These are phyloP conservation scores for Lithobates pipiens DNA, from an alignment of 2,797 vertebrate species.

Conservation along the genomic window DNA sequence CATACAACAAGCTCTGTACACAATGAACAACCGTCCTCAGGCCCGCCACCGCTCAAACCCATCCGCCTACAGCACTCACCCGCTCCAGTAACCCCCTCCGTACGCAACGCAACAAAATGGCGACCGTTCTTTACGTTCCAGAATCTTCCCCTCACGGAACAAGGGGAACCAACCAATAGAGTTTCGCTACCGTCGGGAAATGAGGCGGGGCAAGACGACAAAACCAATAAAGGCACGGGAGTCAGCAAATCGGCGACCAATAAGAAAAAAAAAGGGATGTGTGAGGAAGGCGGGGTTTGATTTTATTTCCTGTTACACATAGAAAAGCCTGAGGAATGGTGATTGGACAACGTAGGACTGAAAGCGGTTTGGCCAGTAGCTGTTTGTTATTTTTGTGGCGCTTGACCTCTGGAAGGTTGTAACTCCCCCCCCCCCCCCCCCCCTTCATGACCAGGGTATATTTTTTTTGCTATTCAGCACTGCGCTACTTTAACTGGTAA, in stretches of 20 bases:
- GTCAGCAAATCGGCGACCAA: background rate
- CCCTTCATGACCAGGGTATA: no score
- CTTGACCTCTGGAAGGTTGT: no score
- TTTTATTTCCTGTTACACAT: background rate
- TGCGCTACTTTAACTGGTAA: no score
- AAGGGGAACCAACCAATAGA: background rate
- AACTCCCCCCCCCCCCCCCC: no score
- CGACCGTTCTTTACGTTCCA: background rate
- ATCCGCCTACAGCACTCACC: slow-evolving; percentile 58
- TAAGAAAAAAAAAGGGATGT: background rate
- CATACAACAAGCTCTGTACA: no score
- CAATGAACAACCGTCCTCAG: no score
- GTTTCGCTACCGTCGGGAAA: background rate
- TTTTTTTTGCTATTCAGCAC: no score
- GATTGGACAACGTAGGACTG: background rate
- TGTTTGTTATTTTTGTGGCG: background rate
- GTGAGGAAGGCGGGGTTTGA: slow-evolving; percentile 14
- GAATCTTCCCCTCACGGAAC: slow-evolving; percentile 4
- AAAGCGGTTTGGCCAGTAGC: no score
- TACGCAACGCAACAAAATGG: background rate
- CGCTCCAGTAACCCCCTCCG: slow-evolving; percentile 34
- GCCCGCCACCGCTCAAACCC: no score
- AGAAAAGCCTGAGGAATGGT: no score
- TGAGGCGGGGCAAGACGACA: background rate
- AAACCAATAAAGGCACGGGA: background rate